Base-by-base conservation (phyloP, 2,888 invertebrate species). In the Pasiphila rectangulata region DNA sequence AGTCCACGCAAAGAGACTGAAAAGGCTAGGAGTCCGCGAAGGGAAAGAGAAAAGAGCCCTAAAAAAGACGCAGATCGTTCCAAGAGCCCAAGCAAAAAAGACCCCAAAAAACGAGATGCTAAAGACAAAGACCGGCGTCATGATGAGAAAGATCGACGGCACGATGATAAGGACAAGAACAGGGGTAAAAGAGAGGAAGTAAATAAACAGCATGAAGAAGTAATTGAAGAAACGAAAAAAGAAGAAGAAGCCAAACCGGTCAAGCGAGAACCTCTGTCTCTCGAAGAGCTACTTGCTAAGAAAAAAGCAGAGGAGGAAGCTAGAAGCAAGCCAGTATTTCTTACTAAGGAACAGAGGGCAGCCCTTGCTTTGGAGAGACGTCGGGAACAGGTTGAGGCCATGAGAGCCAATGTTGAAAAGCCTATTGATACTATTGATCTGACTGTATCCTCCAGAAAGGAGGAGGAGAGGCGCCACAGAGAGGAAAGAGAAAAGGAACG, bases 241-340 rank as follows among this genome's bases (percentile, higher is more conserved):
- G 84, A 86, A 3, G 89, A 90, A 17, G 66, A 66, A 9, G 13
- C 45, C 2, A 89, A 79, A 56, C 71, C 66, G 3, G 61, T 69
- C 10, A 89, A 72, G 80, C 89, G 76, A 37, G 98, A 98, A 72
- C 99, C 99, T 0, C 83, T 99, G 9, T 99, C 99, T 3, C 85
- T 99, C 44, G 99, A 99, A 76, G 98, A 99, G 75, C 79, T 99
- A 25, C 84, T 99, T 35, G 95, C 96, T 0, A 98, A 98, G 80
- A 98, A 98, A 74, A 98, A 99, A 72, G 96, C 96, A 0, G 98
- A 98, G 72, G 98, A 98, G 76, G 96, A 95, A 67, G 97, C 96
- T 1, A 91, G 96, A 39, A 96, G 97, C 63, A 99, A 98, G 90
- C 99, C 99, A 0, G 97, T 98, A 19, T 99, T 99, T 75, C 86